These are phyloP conservation scores for Melinaea menophilus DNA, from an alignment of 2,888 invertebrate genomes.

Conservation along the genomic window DNA sequence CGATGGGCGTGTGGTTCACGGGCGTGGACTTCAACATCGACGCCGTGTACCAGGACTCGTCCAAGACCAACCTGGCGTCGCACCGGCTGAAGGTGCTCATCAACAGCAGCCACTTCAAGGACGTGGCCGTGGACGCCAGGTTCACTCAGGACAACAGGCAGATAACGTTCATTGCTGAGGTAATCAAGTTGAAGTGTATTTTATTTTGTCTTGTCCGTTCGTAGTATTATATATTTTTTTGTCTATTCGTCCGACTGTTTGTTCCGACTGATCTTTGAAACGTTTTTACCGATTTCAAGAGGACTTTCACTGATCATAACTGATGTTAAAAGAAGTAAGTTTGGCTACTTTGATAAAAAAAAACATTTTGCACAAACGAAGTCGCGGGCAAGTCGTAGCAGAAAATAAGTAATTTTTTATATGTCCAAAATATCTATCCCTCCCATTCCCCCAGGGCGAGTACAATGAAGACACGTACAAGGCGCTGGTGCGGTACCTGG, in stretches of 20 bases:
- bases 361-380: no score
- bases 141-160: constrained; percentile 83
- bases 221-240: no score
- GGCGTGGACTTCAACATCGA: constrained; percentile 83
- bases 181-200: constrained; percentile 38
- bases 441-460: constrained; percentile 66
- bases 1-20: constrained; percentile 88
- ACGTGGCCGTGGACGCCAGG: constrained; percentile 81
- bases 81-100: constrained; percentile 83
- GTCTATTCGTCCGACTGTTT: no score
- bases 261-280: no score
- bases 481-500: constrained; percentile 80
- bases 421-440: no score
- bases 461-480: constrained; percentile 83
- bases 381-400: no score
- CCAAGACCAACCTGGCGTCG: constrained; percentile 79
- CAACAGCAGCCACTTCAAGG: constrained; percentile 85
- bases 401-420: no score
- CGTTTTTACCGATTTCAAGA: no score
- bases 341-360: no score
- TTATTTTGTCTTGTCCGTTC: no score
- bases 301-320: no score
- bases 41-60: constrained; percentile 86
- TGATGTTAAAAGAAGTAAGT: no score
- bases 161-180: constrained; percentile 82